Evolutionary conservation across 2,113 vertebrate species (phyloP).

Genomic region (Crocuta crocuta): DNA sequence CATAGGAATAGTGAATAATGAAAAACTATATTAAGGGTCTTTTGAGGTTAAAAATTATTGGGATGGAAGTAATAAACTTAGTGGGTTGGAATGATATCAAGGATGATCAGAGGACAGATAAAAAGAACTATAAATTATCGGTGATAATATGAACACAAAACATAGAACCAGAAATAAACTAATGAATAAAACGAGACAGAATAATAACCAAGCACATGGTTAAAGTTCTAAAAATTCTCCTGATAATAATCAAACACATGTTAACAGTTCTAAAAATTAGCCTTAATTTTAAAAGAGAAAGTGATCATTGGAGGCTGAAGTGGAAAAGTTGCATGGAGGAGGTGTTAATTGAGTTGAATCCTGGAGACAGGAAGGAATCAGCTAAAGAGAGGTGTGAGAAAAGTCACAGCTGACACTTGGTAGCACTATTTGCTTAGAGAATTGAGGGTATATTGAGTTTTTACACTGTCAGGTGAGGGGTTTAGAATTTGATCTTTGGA

Average conservation of each 20-base stretch:
- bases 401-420: background rate
- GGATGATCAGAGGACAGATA: background rate
- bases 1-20: background rate
- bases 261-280: background rate
- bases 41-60: background rate
- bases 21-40: background rate
- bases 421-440: background rate
- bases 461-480: background rate
- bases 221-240: background rate
- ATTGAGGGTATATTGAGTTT: background rate
- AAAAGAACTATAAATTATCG: background rate
- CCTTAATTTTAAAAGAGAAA: background rate
- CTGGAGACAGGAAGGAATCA: background rate
- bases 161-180: background rate
- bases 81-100: background rate
- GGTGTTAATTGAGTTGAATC: background rate
- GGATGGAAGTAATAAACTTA: background rate
- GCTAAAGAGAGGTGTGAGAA: background rate
- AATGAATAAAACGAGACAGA: background rate
- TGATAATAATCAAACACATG: background rate
- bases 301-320: background rate
- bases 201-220: background rate
- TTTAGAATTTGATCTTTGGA: background rate
- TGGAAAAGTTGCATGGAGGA: background rate
- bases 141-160: background rate